These are phyloP conservation scores for Calcarius lapponicus DNA, from an alignment of 2,797 vertebrate genomes.

Conservation along the genomic window DNA sequence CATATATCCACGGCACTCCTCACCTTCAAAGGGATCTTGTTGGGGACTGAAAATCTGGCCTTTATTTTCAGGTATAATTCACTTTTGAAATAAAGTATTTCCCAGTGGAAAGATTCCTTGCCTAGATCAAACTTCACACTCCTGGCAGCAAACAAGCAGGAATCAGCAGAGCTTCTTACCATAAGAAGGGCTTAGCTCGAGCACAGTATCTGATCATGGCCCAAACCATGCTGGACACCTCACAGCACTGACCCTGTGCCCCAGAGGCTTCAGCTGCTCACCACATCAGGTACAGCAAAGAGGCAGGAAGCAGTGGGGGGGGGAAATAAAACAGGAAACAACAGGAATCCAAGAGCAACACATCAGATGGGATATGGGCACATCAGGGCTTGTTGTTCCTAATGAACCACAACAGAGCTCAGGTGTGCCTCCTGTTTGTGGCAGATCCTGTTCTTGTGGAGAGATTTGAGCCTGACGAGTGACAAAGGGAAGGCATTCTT, in stretches of 20 bases:
- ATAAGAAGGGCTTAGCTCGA: neutral
- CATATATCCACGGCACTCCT: neutral
- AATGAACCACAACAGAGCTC: neutral
- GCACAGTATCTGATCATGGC: neutral
- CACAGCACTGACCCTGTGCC: neutral
- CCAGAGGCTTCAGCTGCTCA: neutral
- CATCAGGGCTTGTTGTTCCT: neutral
- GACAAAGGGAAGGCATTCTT: neutral
- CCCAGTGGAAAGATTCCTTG: neutral
- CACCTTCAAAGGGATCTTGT: neutral
- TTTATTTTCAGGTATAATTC: neutral
- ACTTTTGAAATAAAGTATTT: neutral
- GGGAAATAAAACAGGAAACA: neutral
- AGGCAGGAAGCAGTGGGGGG: neutral
- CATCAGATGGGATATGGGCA: neutral
- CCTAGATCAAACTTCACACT: neutral
- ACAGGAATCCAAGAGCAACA: neutral
- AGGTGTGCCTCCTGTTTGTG: neutral
- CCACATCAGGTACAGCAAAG: neutral
- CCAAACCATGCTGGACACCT: neutral
- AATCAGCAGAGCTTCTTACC: neutral
- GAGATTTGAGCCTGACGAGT: neutral
- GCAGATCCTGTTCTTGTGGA: neutral
- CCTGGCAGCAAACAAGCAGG: neutral
- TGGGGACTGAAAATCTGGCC: neutral